Evolutionary conservation across 2,113 vertebrate genomes (phyloP).

Genomic region (Excalfactoria chinensis): DNA sequence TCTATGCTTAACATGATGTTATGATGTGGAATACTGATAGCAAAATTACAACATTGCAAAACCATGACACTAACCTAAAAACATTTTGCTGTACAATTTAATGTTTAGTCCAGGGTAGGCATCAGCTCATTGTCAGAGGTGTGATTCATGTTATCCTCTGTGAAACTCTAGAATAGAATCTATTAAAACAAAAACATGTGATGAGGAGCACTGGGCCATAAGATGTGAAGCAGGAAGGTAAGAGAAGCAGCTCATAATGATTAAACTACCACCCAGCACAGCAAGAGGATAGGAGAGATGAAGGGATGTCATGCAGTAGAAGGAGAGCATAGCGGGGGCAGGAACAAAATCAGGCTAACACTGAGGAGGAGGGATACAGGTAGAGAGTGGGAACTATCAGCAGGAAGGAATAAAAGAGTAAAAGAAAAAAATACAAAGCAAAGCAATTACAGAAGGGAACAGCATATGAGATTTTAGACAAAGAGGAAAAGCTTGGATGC

Average conservation of each 20-base stretch:
- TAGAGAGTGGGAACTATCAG: not conserved
- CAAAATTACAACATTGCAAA: too few relatives aligned
- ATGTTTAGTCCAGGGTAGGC: not conserved
- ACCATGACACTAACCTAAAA: too few relatives aligned
- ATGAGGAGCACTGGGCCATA: not conserved
- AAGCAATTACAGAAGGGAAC: not conserved
- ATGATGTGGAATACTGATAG: too few relatives aligned
- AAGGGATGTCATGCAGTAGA: not conserved
- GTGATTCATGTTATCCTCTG: not conserved
- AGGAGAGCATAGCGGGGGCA: rapidly evolving
- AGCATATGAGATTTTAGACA: not conserved
- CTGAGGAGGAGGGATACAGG: not conserved
- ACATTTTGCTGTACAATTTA: not conserved
- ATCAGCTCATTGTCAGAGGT: not conserved
- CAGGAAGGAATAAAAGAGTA: rapidly evolving
- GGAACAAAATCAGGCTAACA: not conserved
- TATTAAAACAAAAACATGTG: not conserved
- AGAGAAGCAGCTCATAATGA: not conserved
- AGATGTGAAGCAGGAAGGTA: not conserved
- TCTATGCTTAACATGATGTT: too few relatives aligned
- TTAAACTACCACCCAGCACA: not conserved
- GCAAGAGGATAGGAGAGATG: not conserved
- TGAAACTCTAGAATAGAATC: not conserved
- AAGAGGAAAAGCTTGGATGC: not conserved
- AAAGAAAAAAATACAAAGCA: not conserved